Evolutionary conservation across 2,888 invertebrate genomes (phyloP).

Genomic region (Pantelozetes paolii): DNA sequence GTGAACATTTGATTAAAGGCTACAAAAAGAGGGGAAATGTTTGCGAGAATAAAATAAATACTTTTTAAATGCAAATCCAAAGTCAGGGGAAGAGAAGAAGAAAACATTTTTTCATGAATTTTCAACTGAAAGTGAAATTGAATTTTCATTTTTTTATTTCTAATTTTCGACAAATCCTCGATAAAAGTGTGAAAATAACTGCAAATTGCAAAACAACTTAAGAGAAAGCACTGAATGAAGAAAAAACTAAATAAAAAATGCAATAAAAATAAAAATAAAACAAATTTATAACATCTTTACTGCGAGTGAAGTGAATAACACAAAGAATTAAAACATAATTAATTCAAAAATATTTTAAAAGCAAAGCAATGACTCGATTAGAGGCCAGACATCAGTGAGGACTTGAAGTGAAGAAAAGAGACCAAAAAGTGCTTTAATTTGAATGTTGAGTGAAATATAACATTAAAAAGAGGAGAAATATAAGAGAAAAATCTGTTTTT

Average conservation of each 20-base stretch:
- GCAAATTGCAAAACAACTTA: too few relatives aligned
- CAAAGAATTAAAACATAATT: conserved; percentile 24
- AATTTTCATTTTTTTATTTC: conserved; percentile 6
- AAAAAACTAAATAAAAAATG: not conserved
- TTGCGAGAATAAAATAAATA: conserved; percentile 1
- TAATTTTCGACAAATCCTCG: not conserved
- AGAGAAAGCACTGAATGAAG: not conserved
- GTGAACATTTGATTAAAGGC: too few relatives aligned
- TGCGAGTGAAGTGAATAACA: conserved; percentile 17
- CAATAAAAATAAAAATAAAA: not conserved
- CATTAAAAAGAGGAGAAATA: conserved; percentile 4
- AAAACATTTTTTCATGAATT: not conserved
- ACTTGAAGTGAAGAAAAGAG: not conserved
- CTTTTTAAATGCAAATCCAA: not conserved
- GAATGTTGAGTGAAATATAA: conserved; percentile 25
- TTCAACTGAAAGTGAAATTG: not conserved
- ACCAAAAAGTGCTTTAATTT: conserved; percentile 8
- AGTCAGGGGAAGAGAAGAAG: not conserved
- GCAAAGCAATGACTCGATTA: conserved; percentile 31
- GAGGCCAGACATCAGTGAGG: not conserved
- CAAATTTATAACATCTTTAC: conserved; percentile 14
- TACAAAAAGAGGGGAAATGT: too few relatives aligned
- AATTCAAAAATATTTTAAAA: conserved; percentile 16
- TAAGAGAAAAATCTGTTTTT: conserved; percentile 16
- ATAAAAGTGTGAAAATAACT: not conserved